Evolutionary conservation across 2,113 vertebrate species (phyloP), one percentile per base, ranked within the genome.

Genomic region (Menura novaehollandiae): DNA sequence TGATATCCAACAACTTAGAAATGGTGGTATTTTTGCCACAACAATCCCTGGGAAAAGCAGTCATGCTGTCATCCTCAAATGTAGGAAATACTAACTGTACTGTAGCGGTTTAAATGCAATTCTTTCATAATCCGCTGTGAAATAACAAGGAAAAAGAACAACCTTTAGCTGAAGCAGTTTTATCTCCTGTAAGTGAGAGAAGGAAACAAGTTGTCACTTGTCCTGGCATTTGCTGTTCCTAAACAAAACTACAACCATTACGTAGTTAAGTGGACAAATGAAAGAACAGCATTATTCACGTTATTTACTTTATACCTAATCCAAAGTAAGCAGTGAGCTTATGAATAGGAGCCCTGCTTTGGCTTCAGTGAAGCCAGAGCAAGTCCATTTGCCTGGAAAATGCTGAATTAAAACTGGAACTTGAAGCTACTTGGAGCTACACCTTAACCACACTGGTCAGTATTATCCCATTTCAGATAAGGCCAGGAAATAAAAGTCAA

Each of bases 221-320:
- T 39, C 26, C 37, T 7, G 7, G 23, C 79, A 83, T 3, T 64
- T 78, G 30, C 15, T 77, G 47, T 2, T 83, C 71, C 71, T 69
- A 51, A 49, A 66, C 46, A 88, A 85, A 87, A 43, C 35, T 5
- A 13, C 77, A 72, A 16, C 41, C 33, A 85, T 68, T 60, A 72
- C 22, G 56, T 0, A 68, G 19, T 79, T 68, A 82, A 96, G 64
- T 14, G 33, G 46, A 81, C 52, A 90, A 96, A 80, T 62, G 10
- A 80, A 91, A 79, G 71, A 90, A 68, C 17, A 43, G 35, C 1
- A 3, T 88, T 76, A 82, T 94, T 88, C 62, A 41, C 37, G 23
- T 56, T 79, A 58, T 88, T 94, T 96, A 88, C 72, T 74, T 90
- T 76, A 87, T 41, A 72, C 26, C n/a, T 43, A 88, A 91, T 76